Evolutionary conservation across 2,113 vertebrate genomes (phyloP).

Genomic region (Actinemys pallida): DNA sequence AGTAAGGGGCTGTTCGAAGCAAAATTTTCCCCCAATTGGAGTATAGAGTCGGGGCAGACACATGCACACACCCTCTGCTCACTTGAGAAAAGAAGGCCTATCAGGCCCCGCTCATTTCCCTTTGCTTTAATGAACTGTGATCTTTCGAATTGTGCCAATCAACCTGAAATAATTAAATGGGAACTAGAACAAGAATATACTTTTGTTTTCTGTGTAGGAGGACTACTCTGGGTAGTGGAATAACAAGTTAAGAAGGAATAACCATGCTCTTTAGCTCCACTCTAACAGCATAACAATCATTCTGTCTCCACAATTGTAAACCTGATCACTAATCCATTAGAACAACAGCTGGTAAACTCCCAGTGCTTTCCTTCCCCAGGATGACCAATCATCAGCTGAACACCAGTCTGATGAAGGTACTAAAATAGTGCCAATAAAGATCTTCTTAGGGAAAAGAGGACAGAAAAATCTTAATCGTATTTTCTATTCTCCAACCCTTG

Average conservation of each 20-base stretch:
- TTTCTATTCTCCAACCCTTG: background rate
- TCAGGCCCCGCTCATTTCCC: background rate
- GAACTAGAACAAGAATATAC: background rate
- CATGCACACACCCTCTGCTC: background rate
- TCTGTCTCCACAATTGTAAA: background rate
- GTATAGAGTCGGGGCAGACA: background rate
- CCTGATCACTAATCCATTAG: background rate
- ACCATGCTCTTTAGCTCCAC: background rate
- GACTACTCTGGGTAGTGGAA: background rate
- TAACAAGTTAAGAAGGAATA: background rate
- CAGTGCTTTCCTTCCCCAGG: background rate
- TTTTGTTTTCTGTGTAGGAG: background rate
- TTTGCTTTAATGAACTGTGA: background rate
- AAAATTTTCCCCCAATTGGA: background rate
- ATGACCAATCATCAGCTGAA: background rate
- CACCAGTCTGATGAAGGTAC: background rate
- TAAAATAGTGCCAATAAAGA: background rate
- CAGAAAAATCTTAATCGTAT: background rate
- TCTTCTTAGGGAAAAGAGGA: background rate
- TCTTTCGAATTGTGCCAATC: background rate
- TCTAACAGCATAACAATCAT: background rate
- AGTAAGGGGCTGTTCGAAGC: background rate
- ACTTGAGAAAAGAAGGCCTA: background rate
- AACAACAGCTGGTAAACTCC: background rate
- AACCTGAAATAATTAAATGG: background rate